phyloP scores from a whole-genome alignment of 2,888 invertebrate genomes.

The Noctua fimbriata region DNA sequence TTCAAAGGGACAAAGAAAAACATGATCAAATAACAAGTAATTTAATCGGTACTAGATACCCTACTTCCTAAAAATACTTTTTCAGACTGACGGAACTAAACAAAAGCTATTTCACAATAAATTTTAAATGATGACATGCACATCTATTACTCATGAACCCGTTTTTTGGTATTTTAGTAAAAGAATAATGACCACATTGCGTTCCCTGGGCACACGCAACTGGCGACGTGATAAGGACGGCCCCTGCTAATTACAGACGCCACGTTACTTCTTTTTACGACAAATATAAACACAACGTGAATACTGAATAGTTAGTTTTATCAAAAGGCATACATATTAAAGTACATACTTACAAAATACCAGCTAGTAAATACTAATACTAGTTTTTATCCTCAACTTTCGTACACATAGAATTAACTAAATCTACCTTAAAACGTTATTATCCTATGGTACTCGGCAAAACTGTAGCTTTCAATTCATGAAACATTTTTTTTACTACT shows the following conservation, averaged over 20 bases:
- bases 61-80: background rate
- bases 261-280: slow-evolving; percentile 40
- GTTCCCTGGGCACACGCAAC: slow-evolving; percentile 52
- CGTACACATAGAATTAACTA: background rate
- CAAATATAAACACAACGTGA: slow-evolving; percentile 16
- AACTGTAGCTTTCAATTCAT: background rate
- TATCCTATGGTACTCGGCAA: background rate
- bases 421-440: background rate
- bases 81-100: background rate
- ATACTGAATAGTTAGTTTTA: slow-evolving; percentile 15
- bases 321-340: background rate
- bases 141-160: slow-evolving; percentile 20
- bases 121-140: slow-evolving; percentile 15
- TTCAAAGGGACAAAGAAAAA: background rate
- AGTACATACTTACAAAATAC: background rate
- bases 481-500: background rate
- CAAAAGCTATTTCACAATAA: background rate
- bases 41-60: background rate
- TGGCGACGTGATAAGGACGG: slow-evolving; percentile 41
- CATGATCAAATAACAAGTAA: background rate
- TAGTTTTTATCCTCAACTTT: background rate
- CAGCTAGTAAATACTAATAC: background rate
- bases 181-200: slow-evolving; percentile 56
- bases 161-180: slow-evolving; percentile 50
- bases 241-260: slow-evolving; percentile 51